Base-by-base conservation (phyloP, 2,113 vertebrate species). In the Girardinichthys multiradiatus region DNA sequence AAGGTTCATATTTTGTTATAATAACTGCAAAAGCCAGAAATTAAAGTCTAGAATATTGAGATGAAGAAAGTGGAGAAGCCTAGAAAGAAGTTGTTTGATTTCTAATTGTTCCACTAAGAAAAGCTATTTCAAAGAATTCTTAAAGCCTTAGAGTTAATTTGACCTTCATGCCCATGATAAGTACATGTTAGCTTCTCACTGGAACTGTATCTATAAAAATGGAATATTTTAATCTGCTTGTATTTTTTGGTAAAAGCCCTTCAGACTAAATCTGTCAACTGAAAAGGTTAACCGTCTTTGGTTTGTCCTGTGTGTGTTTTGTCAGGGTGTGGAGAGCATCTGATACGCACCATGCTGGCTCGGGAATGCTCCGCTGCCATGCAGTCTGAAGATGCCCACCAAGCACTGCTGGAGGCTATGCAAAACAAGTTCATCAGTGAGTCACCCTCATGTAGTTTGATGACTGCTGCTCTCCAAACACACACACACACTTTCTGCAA, bases 351-450 rank as follows among this genome's bases (percentile, higher is more conserved):
- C 83, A 97, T 99, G 94, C 90, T 99, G 91, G 98, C 98, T 86
- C 95, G 96, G 94, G 98, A 99, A 93, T 99, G 98, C 93, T 97
- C 98, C 1, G 91, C 95, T 75, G 97, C 98, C 93, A 94, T 99
- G 93, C 98, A 99, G 93, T 93, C 96, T 21, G 98, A 99, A 90
- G 97, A 99, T 92, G 97, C 98, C 84, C 98, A 99, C 90, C 97
- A 98, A 86, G 97, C 98, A 60, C 93, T 99, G 85, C 90, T 99
- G 92, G 97, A 98, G 90, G 96, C 98, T 96, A 99, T 99, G 98
- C 98, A 99, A 96, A 98, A 98, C 90, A 98, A 99, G 88, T 99
- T 99, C 91, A 98, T 99, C 91, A 95, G 98, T 99, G 92, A 97
- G 97, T 95, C 73, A 75, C 54, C 66, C 66, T 48, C 77, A 72